Evolutionary conservation across 2,797 vertebrate species (phyloP).

Genomic region (Lindbergichthys nudifrons): DNA sequence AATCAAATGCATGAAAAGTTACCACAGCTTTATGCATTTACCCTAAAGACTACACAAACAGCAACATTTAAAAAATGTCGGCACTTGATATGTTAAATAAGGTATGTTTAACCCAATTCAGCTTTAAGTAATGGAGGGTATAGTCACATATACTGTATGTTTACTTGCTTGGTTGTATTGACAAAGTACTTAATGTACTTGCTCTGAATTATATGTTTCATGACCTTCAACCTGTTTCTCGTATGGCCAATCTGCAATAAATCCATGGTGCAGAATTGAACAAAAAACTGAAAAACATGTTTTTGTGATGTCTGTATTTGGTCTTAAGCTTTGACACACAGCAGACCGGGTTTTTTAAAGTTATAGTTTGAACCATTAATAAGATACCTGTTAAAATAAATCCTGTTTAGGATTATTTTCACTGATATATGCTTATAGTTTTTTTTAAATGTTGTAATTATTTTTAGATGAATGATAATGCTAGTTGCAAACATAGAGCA

Average conservation of each 20-base stretch:
- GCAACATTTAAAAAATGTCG: too few relatives aligned
- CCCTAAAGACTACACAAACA: not conserved
- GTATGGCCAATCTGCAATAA: not conserved
- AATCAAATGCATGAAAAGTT: not conserved
- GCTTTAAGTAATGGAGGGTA: not conserved
- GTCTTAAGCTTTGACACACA: not conserved
- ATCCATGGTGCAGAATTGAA: not conserved
- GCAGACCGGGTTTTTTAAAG: not conserved
- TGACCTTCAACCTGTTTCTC: not conserved
- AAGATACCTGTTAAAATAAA: not conserved
- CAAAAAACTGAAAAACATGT: not conserved
- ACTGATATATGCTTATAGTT: not conserved
- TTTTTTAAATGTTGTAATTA: constrained; percentile 1
- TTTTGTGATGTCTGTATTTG: not conserved
- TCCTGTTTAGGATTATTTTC: not conserved
- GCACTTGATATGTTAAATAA: not conserved
- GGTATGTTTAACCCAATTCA: not conserved
- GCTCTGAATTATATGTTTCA: not conserved
- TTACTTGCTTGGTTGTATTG: not conserved
- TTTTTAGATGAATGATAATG: not conserved
- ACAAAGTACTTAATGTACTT: not conserved
- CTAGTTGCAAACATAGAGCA: not conserved
- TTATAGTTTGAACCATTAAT: not conserved
- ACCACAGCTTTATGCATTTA: constrained; percentile 13
- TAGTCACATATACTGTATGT: not conserved